phyloP scores from a whole-genome alignment of 1,140 invertebrate genomes.

The Drosophila baimaii region DNA sequence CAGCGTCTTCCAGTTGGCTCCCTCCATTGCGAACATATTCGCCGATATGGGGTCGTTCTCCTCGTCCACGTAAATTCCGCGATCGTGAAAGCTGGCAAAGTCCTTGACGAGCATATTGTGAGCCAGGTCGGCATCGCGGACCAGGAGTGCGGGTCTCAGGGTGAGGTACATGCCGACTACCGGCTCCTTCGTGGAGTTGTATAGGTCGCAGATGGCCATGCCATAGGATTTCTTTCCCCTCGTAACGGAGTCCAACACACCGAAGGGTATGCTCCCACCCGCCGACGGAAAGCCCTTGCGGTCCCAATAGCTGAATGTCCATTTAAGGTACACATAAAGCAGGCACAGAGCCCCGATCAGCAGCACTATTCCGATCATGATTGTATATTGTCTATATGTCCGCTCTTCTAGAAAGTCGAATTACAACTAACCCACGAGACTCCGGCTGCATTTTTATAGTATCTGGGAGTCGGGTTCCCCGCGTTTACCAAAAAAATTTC shows the following conservation, averaged over 20 bases:
- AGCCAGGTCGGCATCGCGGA: constrained; percentile 85
- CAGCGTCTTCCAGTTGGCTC: constrained; percentile 85
- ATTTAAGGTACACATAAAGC: constrained; percentile 62
- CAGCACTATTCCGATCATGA: constrained; percentile 50
- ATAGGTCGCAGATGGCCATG: constrained; percentile 70
- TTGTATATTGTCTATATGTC: neutral
- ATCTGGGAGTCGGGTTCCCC: neutral
- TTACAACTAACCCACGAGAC: constrained; percentile 23
- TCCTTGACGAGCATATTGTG: constrained; percentile 84
- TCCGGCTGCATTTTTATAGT: constrained; percentile 31
- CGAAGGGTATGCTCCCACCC: constrained; percentile 66
- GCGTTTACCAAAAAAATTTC: neutral
- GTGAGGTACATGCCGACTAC: constrained; percentile 76
- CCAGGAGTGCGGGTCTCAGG: constrained; percentile 81
- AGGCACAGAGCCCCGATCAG: constrained; percentile 39
- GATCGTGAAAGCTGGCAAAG: constrained; percentile 84
- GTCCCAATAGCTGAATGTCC: constrained; percentile 71
- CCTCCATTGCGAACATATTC: constrained; percentile 84
- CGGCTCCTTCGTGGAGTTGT: constrained; percentile 48
- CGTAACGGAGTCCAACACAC: constrained; percentile 54
- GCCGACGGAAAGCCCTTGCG: constrained; percentile 63
- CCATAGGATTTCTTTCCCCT: constrained; percentile 57
- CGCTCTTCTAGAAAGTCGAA: constrained; percentile 6
- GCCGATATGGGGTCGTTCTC: constrained; percentile 73
- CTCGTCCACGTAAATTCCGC: constrained; percentile 83